Percentiles rank a stretch among this genome's conserved stretches.
These are phyloP conservation scores for Leptosomus discolor DNA, from an alignment of 2,113 vertebrate genomes.

Conservation along the genomic window DNA sequence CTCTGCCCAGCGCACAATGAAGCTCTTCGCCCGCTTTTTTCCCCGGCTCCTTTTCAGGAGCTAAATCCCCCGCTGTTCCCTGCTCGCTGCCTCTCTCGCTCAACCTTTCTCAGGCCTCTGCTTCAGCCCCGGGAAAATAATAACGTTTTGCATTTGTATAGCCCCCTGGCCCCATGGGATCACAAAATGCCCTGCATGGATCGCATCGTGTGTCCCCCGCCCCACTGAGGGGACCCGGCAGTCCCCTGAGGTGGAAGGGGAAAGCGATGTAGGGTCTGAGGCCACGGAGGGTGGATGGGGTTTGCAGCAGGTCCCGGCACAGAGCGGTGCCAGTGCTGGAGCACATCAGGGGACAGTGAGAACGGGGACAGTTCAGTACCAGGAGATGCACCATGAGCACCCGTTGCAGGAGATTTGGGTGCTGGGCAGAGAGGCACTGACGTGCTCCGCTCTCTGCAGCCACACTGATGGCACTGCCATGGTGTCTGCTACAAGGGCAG, in stretches of 20 bases:
- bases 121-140: conserved; percentile 37
- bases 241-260: neutral
- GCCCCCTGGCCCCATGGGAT: conserved; percentile 29
- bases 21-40: conserved; percentile 23
- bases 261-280: neutral
- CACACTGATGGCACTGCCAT: neutral
- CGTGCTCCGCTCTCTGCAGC: accelerated
- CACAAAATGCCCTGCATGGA: neutral
- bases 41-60: conserved; percentile 44
- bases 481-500: neutral
- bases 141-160: conserved; percentile 57
- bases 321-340: neutral
- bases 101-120: conserved; percentile 66
- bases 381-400: accelerated
- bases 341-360: accelerated
- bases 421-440: neutral
- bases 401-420: accelerated
- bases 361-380: accelerated
- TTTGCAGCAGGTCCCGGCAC: neutral
- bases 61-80: conserved; percentile 60
- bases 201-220: neutral
- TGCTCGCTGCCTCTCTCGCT: conserved; percentile 19
- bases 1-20: conserved; percentile 58
- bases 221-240: neutral
- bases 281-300: neutral